phyloP scores from a whole-genome alignment of 2,888 invertebrate genomes.

The Ochropleura leucogaster region DNA sequence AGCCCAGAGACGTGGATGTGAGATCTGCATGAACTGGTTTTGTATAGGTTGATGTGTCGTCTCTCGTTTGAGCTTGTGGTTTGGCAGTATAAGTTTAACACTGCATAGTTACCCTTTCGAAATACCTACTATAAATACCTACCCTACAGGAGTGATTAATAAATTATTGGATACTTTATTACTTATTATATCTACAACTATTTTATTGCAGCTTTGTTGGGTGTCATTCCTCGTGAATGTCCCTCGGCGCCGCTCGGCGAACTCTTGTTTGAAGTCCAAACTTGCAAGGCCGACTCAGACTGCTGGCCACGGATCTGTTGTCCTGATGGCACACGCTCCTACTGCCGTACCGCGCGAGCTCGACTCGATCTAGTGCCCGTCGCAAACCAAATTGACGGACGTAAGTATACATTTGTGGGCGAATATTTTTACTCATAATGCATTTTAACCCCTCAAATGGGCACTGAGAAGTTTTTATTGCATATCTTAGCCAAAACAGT shows the following conservation, averaged over 20 bases:
- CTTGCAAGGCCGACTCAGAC: constrained; percentile 92
- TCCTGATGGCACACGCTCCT: constrained; percentile 92
- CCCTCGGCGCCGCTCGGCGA: constrained; percentile 93
- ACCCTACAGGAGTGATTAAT: too few relatives aligned
- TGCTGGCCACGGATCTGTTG: constrained; percentile 95
- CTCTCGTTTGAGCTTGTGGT: too few relatives aligned
- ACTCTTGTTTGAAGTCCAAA: constrained; percentile 92
- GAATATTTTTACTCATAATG: neutral
- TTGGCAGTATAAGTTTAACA: too few relatives aligned
- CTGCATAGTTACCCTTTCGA: too few relatives aligned
- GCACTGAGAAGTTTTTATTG: too few relatives aligned
- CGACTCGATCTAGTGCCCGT: constrained; percentile 92
- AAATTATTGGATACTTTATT: too few relatives aligned
- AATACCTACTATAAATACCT: too few relatives aligned
- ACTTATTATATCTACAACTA: too few relatives aligned
- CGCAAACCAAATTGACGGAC: constrained; percentile 91
- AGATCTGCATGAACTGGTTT: too few relatives aligned
- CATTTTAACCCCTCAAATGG: too few relatives aligned
- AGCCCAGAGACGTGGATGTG: too few relatives aligned
- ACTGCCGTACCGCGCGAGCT: constrained; percentile 93
- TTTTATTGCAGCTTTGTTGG: constrained; percentile 90
- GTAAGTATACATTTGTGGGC: constrained; percentile 82
- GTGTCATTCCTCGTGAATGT: constrained; percentile 93
- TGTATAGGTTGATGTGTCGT: too few relatives aligned
- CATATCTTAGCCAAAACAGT: neutral